Conservation (phyloP, 37 sponge, comb jelly and placozoan species). For the Hexactinellida sp. region DNA sequence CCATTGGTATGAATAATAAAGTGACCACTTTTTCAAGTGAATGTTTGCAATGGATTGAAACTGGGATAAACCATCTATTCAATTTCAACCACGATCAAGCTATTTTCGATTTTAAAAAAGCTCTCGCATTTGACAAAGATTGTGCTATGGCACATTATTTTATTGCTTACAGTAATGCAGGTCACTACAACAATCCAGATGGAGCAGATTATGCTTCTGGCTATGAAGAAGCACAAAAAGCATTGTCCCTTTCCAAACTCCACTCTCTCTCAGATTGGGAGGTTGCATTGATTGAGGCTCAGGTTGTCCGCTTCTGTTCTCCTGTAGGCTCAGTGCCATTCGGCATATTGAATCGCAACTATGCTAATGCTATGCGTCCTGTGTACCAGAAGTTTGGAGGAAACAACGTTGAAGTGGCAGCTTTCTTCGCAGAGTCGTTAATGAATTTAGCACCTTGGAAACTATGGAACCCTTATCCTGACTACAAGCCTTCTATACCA, state of each 20-base stretch:
- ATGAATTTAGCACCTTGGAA: constrained; percentile 51
- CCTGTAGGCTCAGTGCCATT: constrained; percentile 16
- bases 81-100: constrained; percentile 48
- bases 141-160: constrained; percentile 47
- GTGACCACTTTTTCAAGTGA: constrained; percentile 32
- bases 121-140: constrained; percentile 17
- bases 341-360: constrained; percentile 17
- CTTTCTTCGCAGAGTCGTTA: constrained; percentile 51
- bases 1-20: not conserved
- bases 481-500: constrained; percentile 26
- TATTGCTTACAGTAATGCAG: constrained; percentile 42
- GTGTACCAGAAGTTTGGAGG: constrained; percentile 42
- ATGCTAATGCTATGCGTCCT: constrained; percentile 34
- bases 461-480: constrained; percentile 33
- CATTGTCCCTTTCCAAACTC: not conserved
- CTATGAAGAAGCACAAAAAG: constrained; percentile 28
- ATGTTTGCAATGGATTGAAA: constrained; percentile 27
- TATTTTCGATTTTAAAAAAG: constrained; percentile 30
- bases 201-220: constrained; percentile 29
- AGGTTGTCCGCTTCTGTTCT: constrained; percentile 29
- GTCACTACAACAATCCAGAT: constrained; percentile 41
- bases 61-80: constrained; percentile 20
- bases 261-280: constrained; percentile 29
- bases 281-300: constrained; percentile 33
- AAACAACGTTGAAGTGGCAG: constrained; percentile 31